Evolutionary conservation across 2,888 invertebrate genomes (phyloP).

Genomic region (Cordilura impudica): DNA sequence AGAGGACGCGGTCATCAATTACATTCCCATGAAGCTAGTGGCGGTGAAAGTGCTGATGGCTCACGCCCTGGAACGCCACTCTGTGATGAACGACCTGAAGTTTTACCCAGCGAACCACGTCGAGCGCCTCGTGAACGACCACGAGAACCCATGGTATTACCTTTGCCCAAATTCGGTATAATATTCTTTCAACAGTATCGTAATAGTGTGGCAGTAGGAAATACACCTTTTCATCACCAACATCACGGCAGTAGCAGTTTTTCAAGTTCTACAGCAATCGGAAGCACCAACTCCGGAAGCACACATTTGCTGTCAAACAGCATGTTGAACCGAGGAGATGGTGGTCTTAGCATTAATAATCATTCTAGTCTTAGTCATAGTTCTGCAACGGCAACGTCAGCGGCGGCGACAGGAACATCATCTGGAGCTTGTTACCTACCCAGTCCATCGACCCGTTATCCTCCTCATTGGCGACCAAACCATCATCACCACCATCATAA

Average conservation of each 20-base stretch:
- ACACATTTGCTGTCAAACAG: conserved; percentile 68
- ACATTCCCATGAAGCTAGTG: conserved; percentile 79
- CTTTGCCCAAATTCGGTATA: conserved; percentile 92
- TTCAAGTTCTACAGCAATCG: conserved; percentile 65
- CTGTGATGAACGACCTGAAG: conserved; percentile 89
- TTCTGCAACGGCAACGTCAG: conserved; percentile 66
- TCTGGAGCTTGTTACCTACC: conserved; percentile 55
- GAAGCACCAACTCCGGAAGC: conserved; percentile 52
- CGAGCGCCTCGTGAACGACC: conserved; percentile 81
- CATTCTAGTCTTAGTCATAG: conserved; percentile 77
- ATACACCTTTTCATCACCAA: conserved; percentile 62
- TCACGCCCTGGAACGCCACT: conserved; percentile 92
- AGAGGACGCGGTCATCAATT: conserved; percentile 79
- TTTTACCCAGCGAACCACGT: conserved; percentile 86
- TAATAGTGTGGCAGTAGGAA: conserved; percentile 63
- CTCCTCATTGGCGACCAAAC: conserved; percentile 71
- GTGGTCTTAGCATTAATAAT: conserved; percentile 67
- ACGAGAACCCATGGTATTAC: conserved; percentile 87
- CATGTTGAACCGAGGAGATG: conserved; percentile 65
- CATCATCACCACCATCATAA: conserved; percentile 70
- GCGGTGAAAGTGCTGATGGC: conserved; percentile 83
- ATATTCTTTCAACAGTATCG: conserved; percentile 80
- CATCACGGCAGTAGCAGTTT: conserved; percentile 63
- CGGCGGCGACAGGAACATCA: conserved; percentile 65
- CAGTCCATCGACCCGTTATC: conserved; percentile 66